Evolutionary conservation across 2,797 vertebrate genomes (phyloP).

Genomic region (Monodelphis domestica): DNA sequence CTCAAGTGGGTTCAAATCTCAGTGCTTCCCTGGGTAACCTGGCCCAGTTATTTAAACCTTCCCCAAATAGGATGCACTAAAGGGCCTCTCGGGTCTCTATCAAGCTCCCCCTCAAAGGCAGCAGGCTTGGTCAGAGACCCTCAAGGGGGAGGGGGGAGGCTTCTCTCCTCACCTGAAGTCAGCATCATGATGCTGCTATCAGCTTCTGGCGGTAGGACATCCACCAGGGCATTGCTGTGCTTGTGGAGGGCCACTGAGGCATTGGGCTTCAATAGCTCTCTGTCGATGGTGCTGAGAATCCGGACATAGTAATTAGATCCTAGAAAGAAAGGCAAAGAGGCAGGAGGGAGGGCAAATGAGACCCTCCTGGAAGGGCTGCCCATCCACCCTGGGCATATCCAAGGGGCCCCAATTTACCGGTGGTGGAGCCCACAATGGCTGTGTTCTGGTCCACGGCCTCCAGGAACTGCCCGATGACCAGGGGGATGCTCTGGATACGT

Average conservation of each 20-base stretch:
- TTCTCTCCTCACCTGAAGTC: slow-evolving; percentile 88
- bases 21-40: too few relatives aligned
- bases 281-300: slow-evolving; percentile 96
- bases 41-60: too few relatives aligned
- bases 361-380: too few relatives aligned
- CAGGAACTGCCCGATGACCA: slow-evolving; percentile 96
- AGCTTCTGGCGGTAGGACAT: slow-evolving; percentile 95
- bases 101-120: neutral
- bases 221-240: slow-evolving; percentile 96
- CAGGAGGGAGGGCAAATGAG: neutral
- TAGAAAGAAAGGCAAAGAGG: slow-evolving; percentile 62
- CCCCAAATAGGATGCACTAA: neutral
- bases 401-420: slow-evolving; percentile 84
- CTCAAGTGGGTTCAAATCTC: too few relatives aligned
- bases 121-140: neutral
- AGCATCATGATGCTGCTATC: slow-evolving; percentile 99
- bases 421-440: slow-evolving; percentile 95
- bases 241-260: slow-evolving; percentile 97
- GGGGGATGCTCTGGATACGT: slow-evolving; percentile 95
- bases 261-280: slow-evolving; percentile 96
- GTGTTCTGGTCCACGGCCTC: slow-evolving; percentile 98
- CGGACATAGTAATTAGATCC: slow-evolving; percentile 97
- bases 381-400: too few relatives aligned
- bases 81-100: neutral
- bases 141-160: neutral